Percentiles rank a stretch among this genome's conserved stretches.
Conservation (phyloP, 1,140 invertebrate species). For the Drosophila bifasciata region DNA sequence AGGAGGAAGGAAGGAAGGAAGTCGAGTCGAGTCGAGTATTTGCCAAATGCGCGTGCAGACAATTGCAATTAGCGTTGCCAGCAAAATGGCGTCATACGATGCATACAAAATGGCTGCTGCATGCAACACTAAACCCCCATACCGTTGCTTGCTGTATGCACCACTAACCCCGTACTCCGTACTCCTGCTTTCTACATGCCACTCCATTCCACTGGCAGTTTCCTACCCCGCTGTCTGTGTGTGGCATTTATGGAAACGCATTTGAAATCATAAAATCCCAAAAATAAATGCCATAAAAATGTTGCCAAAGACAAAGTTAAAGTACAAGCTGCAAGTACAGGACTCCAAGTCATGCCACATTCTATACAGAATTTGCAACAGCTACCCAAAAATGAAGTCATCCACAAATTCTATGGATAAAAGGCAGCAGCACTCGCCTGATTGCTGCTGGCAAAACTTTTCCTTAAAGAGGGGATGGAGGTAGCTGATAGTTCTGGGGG, state of each 20-base stretch:
- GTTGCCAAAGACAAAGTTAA: conserved; percentile 72
- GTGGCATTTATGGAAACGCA: conserved; percentile 49
- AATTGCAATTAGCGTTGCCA: conserved; percentile 67
- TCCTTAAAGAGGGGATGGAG: not conserved
- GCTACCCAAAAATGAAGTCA: conserved; percentile 37
- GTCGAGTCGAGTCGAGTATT: conserved; percentile 29
- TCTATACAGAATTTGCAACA: conserved; percentile 38
- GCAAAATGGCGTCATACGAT: conserved; percentile 63
- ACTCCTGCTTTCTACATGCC: not conserved
- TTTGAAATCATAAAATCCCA: conserved; percentile 68
- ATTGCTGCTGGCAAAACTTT: conserved; percentile 12
- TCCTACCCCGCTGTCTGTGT: conserved; percentile 17
- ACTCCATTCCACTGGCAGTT: not conserved
- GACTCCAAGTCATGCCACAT: conserved; percentile 10
- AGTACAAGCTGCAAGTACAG: conserved; percentile 12
- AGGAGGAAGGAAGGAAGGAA: too few relatives aligned
- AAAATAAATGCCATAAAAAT: conserved; percentile 78
- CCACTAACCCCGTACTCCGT: too few relatives aligned
- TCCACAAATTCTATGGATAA: conserved; percentile 37
- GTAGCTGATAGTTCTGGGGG: too few relatives aligned
- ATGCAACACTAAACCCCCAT: too few relatives aligned
- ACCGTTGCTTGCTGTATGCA: not conserved
- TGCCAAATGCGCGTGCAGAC: conserved; percentile 50
- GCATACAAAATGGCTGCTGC: conserved; percentile 43
- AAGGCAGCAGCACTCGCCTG: conserved; percentile 12